Evolutionary conservation across 2,113 vertebrate species (phyloP).

Genomic region (Reinhardtius hippoglossoides): DNA sequence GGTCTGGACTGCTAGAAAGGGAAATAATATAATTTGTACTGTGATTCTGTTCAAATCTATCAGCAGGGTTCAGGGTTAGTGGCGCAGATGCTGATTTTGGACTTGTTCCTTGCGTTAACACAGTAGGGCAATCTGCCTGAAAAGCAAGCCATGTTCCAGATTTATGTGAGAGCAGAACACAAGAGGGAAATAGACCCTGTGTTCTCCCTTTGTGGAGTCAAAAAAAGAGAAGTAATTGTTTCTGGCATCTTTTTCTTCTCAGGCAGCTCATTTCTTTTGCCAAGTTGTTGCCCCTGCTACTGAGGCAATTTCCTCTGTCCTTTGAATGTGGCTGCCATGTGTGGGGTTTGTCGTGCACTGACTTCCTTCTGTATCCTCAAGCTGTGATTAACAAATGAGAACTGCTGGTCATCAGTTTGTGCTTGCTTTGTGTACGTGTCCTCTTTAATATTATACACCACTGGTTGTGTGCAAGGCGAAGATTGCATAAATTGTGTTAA

Average conservation of each 20-base stretch:
- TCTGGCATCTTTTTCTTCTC: constrained; percentile 39
- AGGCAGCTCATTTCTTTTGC: constrained; percentile 39
- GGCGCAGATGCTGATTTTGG: constrained; percentile 31
- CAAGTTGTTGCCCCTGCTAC: constrained; percentile 47
- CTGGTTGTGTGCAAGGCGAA: constrained; percentile 1
- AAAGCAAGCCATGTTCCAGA: constrained; percentile 9
- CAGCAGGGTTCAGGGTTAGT: neutral
- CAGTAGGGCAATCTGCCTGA: neutral
- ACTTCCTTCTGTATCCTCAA: constrained; percentile 35
- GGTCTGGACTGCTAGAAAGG: neutral
- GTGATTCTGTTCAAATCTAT: neutral
- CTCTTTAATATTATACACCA: constrained; percentile 27
- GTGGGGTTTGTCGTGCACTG: constrained; percentile 44
- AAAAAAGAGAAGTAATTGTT: constrained; percentile 46
- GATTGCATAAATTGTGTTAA: constrained; percentile 41
- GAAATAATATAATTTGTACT: neutral
- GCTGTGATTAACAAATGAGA: constrained; percentile 49
- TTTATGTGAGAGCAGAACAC: constrained; percentile 5
- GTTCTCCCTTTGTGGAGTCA: constrained; percentile 15
- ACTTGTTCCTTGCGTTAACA: constrained; percentile 22
- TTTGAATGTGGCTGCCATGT: constrained; percentile 46
- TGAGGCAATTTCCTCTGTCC: constrained; percentile 51
- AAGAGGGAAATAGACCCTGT: constrained; percentile 22
- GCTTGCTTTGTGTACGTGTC: constrained; percentile 2
- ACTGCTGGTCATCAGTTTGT: constrained; percentile 44